Conservation (phyloP, 1,140 invertebrate species). For the Sitobion miscanthi region DNA sequence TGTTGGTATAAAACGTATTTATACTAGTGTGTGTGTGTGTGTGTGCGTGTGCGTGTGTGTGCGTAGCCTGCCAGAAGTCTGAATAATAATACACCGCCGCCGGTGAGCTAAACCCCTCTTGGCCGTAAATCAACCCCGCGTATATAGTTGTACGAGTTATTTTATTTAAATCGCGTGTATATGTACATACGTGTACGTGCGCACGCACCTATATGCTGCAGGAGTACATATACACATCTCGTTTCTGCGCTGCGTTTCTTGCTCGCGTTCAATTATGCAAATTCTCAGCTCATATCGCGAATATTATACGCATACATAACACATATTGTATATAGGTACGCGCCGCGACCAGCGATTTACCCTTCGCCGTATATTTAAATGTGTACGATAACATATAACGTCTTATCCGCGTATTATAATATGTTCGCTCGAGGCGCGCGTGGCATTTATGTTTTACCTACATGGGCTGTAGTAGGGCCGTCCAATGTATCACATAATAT, state of each 20-base stretch:
- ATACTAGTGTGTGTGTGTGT: background rate
- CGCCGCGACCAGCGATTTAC: background rate
- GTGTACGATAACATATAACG: background rate
- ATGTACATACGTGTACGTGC: background rate
- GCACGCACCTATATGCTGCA: background rate
- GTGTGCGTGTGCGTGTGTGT: background rate
- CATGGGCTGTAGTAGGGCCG: background rate
- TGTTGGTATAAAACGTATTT: slow-evolving; percentile 48
- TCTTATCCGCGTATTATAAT: background rate
- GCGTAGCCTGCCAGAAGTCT: slow-evolving; percentile 5
- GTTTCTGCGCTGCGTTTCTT: background rate
- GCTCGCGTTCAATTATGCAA: slow-evolving; percentile 37
- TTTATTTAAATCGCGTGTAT: slow-evolving; percentile 27
- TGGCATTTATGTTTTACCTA: background rate
- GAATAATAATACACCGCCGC: slow-evolving; percentile 45
- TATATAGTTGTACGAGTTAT: slow-evolving; percentile 3
- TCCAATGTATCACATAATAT: background rate
- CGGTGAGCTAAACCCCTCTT: slow-evolving; percentile 10
- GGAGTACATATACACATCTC: background rate
- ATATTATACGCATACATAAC: background rate
- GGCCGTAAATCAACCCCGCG: slow-evolving; percentile 33
- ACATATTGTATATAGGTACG: background rate
- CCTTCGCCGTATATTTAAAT: background rate
- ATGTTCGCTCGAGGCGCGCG: background rate
- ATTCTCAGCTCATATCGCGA: background rate